Conservation (phyloP, 2,797 vertebrate genomes). For the Coluber constrictor region DNA sequence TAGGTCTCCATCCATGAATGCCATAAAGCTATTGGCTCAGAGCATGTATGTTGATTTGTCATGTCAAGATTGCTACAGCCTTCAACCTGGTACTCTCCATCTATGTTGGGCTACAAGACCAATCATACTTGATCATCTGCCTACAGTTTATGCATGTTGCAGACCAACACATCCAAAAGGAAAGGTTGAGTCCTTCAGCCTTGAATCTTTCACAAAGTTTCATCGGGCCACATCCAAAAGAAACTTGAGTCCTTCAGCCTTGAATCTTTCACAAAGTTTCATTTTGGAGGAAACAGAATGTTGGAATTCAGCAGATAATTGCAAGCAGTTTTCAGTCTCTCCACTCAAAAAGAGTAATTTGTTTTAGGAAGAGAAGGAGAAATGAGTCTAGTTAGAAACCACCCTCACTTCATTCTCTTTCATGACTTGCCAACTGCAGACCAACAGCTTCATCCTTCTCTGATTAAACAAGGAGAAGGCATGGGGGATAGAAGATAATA, state of each 20-base stretch:
- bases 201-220: constrained; percentile 3
- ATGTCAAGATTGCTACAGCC: neutral
- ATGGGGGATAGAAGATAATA: constrained; percentile 43
- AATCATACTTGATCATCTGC: neutral
- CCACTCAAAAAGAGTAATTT: constrained; percentile 53
- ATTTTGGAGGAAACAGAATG: constrained; percentile 45
- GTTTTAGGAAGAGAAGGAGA: constrained; percentile 64
- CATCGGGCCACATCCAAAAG: neutral
- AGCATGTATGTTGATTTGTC: neutral
- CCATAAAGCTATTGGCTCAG: neutral
- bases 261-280: constrained; percentile 25
- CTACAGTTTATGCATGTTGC: neutral
- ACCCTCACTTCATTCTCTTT: constrained; percentile 58
- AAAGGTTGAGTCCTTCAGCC: neutral
- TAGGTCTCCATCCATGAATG: neutral
- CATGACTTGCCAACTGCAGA: constrained; percentile 57
- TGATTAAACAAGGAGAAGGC: constrained; percentile 51
- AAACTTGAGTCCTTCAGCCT: constrained; percentile 21
- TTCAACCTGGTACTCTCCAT: neutral
- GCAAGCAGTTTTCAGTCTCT: constrained; percentile 14
- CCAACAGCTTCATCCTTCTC: constrained; percentile 40
- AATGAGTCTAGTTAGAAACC: constrained; percentile 51
- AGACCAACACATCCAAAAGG: neutral
- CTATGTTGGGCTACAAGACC: neutral
- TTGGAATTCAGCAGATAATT: constrained; percentile 30